Conservation (phyloP, 2,113 vertebrate genomes). For the Cnemophilus loriae region DNA sequence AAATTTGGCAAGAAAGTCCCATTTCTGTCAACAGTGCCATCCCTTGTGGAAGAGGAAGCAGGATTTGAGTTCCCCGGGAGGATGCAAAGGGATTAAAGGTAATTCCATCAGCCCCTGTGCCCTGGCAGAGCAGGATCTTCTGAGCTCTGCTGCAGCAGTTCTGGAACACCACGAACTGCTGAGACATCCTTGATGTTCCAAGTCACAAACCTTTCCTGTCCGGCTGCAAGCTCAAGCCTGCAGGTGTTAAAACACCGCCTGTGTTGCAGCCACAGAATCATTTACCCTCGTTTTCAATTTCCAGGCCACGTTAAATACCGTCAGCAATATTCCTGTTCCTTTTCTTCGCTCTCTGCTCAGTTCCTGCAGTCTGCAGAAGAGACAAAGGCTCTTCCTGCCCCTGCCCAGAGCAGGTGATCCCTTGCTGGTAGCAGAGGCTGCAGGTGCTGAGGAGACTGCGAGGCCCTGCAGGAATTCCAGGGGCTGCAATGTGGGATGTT, state of each 20-base stretch:
- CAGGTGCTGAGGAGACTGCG: neutral
- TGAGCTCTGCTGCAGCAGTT: neutral
- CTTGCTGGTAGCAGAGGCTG: neutral
- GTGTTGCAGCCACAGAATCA: neutral
- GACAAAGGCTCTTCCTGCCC: neutral
- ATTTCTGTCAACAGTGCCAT: neutral
- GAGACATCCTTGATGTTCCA: neutral
- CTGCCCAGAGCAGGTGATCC: neutral
- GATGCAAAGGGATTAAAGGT: neutral
- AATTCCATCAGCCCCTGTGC: neutral
- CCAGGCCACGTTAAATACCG: neutral
- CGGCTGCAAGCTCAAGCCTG: neutral
- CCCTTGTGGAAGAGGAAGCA: neutral
- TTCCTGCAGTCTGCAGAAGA: neutral
- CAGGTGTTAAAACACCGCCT: neutral
- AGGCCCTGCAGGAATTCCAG: neutral
- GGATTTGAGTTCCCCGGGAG: neutral
- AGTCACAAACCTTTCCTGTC: neutral
- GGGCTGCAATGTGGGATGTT: neutral
- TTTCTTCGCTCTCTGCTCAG: neutral
- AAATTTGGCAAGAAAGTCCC: neutral
- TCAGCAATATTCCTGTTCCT: neutral
- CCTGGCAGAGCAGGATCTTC: neutral
- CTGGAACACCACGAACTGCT: neutral
- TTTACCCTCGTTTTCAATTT: neutral